phyloP scores from a whole-genome alignment of 1,140 invertebrate species.

The Drosophila lacertosa region DNA sequence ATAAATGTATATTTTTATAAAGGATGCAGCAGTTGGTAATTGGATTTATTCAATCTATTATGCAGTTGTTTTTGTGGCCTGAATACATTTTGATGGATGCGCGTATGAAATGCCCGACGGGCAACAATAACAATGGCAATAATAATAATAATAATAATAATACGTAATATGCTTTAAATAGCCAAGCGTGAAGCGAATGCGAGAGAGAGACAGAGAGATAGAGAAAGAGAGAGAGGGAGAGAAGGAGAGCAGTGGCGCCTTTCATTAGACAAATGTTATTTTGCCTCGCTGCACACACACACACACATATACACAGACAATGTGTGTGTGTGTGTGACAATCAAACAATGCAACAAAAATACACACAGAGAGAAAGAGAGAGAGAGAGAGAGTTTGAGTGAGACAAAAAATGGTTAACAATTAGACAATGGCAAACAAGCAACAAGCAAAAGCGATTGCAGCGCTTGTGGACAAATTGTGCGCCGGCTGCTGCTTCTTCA shows the following conservation, averaged over 20 bases:
- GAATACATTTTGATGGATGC: constrained; percentile 44
- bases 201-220: not conserved
- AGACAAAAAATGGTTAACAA: constrained; percentile 71
- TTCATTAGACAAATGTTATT: constrained; percentile 78
- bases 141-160: constrained; percentile 48
- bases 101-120: constrained; percentile 12
- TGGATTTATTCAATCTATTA: constrained; percentile 24
- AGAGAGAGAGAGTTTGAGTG: not conserved
- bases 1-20: too few relatives aligned
- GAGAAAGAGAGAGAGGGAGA: not conserved
- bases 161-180: constrained; percentile 69
- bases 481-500: constrained; percentile 39
- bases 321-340: constrained; percentile 62
- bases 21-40: not conserved
- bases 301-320: constrained; percentile 9
- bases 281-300: constrained; percentile 35
- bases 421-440: constrained; percentile 70
- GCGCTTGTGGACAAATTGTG: constrained; percentile 72
- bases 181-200: constrained; percentile 14
- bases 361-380: not conserved
- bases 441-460: constrained; percentile 66
- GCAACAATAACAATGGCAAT: constrained; percentile 8
- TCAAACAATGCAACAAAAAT: constrained; percentile 64
- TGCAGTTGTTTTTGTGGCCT: constrained; percentile 26
- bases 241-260: constrained; percentile 18